These are phyloP conservation scores for Crioceris asparagi DNA, from an alignment of 2,888 invertebrate species.

Conservation along the genomic window DNA sequence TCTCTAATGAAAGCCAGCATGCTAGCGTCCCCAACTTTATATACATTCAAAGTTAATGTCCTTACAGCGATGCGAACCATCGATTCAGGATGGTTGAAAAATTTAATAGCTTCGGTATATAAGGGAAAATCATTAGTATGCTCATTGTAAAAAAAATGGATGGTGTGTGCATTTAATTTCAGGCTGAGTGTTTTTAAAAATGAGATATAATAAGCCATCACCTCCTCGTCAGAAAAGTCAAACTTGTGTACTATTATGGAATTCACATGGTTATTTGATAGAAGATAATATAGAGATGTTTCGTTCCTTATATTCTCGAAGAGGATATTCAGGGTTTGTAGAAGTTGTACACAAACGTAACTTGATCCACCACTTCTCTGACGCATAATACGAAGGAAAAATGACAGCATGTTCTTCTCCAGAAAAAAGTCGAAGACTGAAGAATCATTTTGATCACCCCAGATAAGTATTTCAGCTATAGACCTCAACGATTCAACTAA, in stretches of 20 bases:
- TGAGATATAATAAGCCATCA: conserved; percentile 99
- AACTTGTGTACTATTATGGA: conserved; percentile 99
- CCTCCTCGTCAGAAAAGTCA: conserved; percentile 99
- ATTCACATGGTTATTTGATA: conserved; percentile 99
- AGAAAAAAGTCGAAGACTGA: conserved; percentile 99
- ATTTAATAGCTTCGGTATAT: conserved; percentile 98
- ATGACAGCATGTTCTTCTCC: conserved; percentile 98
- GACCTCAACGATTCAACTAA: conserved; percentile 93
- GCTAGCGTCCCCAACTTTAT: conserved; percentile 83
- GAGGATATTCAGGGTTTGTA: conserved; percentile 96
- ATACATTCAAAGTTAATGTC: conserved; percentile 95
- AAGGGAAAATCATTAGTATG: conserved; percentile 98
- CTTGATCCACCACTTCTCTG: conserved; percentile 90
- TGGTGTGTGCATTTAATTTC: conserved; percentile 94
- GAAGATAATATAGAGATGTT: conserved; percentile 94
- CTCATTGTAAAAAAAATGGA: conserved; percentile 99
- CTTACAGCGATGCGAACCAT: conserved; percentile 99
- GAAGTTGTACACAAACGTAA: conserved; percentile 92
- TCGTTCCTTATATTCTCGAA: conserved; percentile 99
- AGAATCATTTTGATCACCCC: conserved; percentile 99
- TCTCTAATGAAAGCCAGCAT: conserved; percentile 94
- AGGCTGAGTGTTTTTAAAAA: conserved; percentile 96
- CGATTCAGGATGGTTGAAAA: conserved; percentile 97
- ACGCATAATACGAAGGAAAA: conserved; percentile 93
- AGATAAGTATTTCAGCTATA: conserved; percentile 97